Percentiles rank a stretch among this genome's conserved stretches.
These are phyloP conservation scores for Drosophila melanocephala DNA, from an alignment of 2,888 invertebrate genomes.

Conservation along the genomic window DNA sequence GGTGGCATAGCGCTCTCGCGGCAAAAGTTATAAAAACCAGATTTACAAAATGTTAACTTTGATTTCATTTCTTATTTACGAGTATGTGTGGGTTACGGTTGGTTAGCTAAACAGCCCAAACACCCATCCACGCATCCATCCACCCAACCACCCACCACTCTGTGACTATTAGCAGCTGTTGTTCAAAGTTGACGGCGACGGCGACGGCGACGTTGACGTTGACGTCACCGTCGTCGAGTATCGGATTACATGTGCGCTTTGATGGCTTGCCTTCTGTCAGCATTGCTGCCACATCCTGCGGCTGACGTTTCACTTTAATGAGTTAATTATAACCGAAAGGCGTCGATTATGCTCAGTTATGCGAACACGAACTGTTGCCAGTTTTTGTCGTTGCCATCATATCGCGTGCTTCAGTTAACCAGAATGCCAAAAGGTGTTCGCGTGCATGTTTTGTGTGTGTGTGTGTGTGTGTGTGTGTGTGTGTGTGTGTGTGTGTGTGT, in stretches of 20 bases:
- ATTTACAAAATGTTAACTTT: constrained; percentile 82
- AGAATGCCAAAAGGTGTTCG: constrained; percentile 62
- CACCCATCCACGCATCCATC: background rate
- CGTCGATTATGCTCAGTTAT: constrained; percentile 82
- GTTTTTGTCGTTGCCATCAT: constrained; percentile 35
- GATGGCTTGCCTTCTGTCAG: constrained; percentile 67
- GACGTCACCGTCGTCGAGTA: constrained; percentile 10
- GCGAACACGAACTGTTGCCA: constrained; percentile 79
- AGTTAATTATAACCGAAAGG: constrained; percentile 81
- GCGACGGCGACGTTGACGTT: background rate
- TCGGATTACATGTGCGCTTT: constrained; percentile 63
- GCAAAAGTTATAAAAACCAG: constrained; percentile 78
- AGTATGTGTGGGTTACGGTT: constrained; percentile 55
- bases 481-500: background rate
- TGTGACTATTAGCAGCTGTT: constrained; percentile 62
- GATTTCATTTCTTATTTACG: constrained; percentile 82
- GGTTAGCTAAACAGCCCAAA: constrained; percentile 36
- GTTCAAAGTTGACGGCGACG: constrained; percentile 22
- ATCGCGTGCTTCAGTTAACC: constrained; percentile 75
- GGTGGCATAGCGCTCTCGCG: constrained; percentile 15
- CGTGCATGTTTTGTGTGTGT: constrained; percentile 6
- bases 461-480: constrained; percentile 8
- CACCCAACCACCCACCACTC: constrained; percentile 22
- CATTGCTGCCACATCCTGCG: constrained; percentile 74
- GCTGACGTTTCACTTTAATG: constrained; percentile 80